Percentiles rank a stretch among this genome's conserved stretches.
phyloP scores from a whole-genome alignment of 2,113 vertebrate species.

The Neomonachus schauinslandi region DNA sequence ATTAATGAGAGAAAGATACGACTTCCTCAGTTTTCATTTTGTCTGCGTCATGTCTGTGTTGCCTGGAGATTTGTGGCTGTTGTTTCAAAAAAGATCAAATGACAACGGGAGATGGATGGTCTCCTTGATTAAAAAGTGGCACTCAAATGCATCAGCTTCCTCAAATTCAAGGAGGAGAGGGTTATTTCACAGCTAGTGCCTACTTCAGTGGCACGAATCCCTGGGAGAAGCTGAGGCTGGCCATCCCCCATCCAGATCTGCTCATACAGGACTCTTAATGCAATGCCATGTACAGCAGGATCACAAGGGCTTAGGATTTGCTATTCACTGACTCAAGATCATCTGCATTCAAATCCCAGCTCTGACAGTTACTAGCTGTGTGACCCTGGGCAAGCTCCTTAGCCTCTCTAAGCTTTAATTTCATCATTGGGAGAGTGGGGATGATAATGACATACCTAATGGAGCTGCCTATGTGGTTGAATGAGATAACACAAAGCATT shows the following conservation, averaged over 20 bases:
- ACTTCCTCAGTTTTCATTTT: slow-evolving; percentile 39
- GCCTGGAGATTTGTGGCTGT: slow-evolving; percentile 66
- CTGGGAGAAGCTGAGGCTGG: neutral
- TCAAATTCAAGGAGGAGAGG: neutral
- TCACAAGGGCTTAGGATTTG: neutral
- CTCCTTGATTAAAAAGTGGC: slow-evolving; percentile 74
- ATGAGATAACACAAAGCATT: neutral
- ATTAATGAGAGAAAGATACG: slow-evolving; percentile 62
- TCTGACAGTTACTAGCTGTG: neutral
- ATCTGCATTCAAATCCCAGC: neutral
- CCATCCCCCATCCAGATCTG: neutral
- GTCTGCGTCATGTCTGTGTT: slow-evolving; percentile 1
- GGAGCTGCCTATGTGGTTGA: neutral
- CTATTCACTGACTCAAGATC: neutral
- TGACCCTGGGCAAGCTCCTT: neutral
- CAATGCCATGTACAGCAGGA: neutral
- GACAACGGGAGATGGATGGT: slow-evolving; percentile 46
- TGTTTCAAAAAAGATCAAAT: slow-evolving; percentile 74
- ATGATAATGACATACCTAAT: neutral
- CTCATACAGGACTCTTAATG: neutral
- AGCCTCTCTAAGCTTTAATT: neutral
- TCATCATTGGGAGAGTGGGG: neutral
- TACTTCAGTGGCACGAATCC: neutral
- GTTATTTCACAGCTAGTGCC: neutral
- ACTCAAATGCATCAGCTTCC: slow-evolving; percentile 8